These are phyloP conservation scores for Pristiophorus japonicus DNA, from an alignment of 2,113 vertebrate species.

Conservation along the genomic window DNA sequence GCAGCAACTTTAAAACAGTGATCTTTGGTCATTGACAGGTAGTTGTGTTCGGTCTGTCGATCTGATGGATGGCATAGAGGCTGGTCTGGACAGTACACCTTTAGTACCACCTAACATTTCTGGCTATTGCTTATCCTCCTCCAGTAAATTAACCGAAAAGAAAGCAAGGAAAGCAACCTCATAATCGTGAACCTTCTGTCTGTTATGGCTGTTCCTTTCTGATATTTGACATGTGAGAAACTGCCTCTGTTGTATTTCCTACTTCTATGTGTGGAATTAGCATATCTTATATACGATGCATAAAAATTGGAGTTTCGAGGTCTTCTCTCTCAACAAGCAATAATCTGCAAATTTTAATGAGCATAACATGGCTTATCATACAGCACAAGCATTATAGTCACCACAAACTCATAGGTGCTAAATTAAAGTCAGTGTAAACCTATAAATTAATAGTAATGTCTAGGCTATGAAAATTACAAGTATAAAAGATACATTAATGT, in stretches of 20 bases:
- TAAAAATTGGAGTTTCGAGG: neutral
- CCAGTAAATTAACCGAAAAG: neutral
- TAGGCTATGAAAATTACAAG: neutral
- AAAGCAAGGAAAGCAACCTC: neutral
- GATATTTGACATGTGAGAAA: neutral
- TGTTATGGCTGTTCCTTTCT: neutral
- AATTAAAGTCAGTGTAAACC: neutral
- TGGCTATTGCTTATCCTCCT: neutral
- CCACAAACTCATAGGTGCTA: neutral
- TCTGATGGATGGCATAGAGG: neutral
- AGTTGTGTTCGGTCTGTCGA: no score
- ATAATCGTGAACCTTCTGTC: neutral
- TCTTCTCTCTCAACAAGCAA: neutral
- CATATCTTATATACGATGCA: neutral
- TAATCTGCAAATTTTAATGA: neutral
- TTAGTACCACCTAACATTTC: neutral
- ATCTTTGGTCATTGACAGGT: no score
- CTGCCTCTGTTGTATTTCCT: neutral
- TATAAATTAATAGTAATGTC: no score
- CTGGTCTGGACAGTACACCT: neutral
- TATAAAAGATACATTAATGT: neutral
- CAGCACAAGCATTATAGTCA: neutral
- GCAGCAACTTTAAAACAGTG: no score
- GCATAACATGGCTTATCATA: neutral
- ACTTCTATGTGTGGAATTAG: neutral